Conservation (phyloP, 2,797 vertebrate species). For the Clarias pachynema region DNA sequence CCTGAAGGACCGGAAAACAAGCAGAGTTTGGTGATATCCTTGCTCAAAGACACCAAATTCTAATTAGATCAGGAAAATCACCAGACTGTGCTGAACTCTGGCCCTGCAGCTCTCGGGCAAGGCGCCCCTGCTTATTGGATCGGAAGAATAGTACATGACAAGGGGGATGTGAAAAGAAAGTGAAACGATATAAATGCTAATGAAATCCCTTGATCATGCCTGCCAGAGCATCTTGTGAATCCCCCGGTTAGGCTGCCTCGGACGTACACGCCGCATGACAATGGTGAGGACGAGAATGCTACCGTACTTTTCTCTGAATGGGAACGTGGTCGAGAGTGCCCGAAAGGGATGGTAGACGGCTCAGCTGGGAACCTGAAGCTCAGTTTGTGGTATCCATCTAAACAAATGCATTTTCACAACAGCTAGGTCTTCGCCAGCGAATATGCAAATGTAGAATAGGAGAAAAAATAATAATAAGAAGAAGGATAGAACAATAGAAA, state of each 20-base stretch:
- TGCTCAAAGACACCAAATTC: neutral
- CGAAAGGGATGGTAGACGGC: neutral
- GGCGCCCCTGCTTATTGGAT: conserved; percentile 11
- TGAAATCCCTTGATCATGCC: conserved; percentile 12
- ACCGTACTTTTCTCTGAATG: neutral
- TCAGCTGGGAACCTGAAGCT: neutral
- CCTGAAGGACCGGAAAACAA: neutral
- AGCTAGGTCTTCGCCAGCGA: neutral
- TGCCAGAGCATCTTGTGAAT: neutral
- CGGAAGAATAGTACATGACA: conserved; percentile 11
- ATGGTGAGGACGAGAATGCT: neutral
- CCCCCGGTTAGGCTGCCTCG: neutral
- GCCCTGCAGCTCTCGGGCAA: neutral
- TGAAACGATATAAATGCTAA: conserved; percentile 11
- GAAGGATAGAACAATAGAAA: neutral
- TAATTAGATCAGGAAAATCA: conserved; percentile 15
- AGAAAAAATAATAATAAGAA: neutral
- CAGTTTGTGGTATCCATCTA: conserved; percentile 5
- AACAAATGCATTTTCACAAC: neutral
- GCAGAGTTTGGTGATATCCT: conserved; percentile 4
- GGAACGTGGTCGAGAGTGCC: neutral
- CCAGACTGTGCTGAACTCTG: conserved; percentile 1
- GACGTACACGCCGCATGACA: neutral
- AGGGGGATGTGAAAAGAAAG: conserved; percentile 1
- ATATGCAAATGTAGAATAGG: neutral